phyloP scores from a whole-genome alignment of 2,888 invertebrate species.

The Drosophila longiperda region DNA sequence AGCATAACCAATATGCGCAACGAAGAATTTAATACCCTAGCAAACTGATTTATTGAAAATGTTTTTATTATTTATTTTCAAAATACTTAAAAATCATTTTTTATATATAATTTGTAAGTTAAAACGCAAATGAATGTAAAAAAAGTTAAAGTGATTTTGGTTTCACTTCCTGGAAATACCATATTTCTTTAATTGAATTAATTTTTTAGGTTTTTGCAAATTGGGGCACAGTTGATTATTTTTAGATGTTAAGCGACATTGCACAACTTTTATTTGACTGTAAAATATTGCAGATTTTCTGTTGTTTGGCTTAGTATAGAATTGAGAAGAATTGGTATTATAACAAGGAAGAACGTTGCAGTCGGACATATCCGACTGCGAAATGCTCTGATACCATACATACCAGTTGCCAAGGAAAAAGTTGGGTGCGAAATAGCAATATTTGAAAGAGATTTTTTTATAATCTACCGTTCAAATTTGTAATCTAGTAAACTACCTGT shows the following conservation, averaged over 20 bases:
- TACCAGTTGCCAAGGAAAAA: too few species aligned
- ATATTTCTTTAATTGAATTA: neutral
- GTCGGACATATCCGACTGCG: too few species aligned
- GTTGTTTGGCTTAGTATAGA: neutral
- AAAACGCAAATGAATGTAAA: neutral
- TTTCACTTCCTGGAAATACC: neutral
- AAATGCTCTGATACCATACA: too few species aligned
- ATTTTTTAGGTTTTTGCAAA: neutral
- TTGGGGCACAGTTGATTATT: neutral
- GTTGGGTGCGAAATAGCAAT: neutral
- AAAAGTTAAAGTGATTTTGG: neutral
- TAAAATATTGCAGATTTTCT: too few species aligned
- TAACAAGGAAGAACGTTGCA: neutral
- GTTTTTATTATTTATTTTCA: neutral
- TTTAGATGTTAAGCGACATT: neutral
- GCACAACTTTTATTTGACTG: too few species aligned
- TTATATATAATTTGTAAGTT: neutral
- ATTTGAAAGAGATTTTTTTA: neutral
- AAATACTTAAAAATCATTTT: neutral
- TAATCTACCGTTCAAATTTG: neutral
- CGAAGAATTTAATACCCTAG: constrained; percentile 17
- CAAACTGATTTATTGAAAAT: neutral
- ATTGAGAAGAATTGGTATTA: neutral
- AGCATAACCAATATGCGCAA: constrained; percentile 3
- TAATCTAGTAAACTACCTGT: too few species aligned